phyloP scores from a whole-genome alignment of 2,113 vertebrate genomes.

The Centrocercus urophasianus region DNA sequence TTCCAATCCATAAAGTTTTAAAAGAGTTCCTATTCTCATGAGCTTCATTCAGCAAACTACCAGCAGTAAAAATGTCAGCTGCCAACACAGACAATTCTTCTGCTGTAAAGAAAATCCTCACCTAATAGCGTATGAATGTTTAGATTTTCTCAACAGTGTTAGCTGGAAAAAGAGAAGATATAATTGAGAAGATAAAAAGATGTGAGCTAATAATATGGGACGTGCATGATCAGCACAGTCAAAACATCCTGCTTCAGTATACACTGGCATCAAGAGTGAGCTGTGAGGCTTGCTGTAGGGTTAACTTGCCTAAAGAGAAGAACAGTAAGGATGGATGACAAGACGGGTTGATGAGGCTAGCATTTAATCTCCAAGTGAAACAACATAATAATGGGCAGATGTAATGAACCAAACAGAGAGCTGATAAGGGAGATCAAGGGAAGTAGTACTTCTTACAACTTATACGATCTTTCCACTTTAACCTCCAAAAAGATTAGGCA shows the following conservation, averaged over 20 bases:
- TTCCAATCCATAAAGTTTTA: background rate
- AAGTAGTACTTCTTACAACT: background rate
- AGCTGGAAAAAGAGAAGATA: background rate
- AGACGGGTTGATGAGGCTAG: background rate
- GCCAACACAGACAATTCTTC: background rate
- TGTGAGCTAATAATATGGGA: background rate
- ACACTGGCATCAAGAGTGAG: background rate
- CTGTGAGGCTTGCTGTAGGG: background rate
- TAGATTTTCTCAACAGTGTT: background rate
- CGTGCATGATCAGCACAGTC: background rate
- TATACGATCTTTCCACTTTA: background rate
- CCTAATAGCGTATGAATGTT: background rate
- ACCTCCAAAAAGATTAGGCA: background rate
- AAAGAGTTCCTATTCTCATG: background rate
- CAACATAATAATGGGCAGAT: accelerated
- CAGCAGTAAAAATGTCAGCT: background rate
- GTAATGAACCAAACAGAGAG: background rate
- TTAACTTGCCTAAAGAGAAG: background rate
- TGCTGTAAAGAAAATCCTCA: background rate
- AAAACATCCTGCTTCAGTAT: background rate
- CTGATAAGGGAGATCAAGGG: background rate
- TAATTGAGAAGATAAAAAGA: background rate
- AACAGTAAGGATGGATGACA: background rate
- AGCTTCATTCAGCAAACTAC: background rate
- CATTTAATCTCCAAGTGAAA: background rate